Conservation (phyloP, 2,113 vertebrate genomes). For the Psilopsiagon aymara region DNA sequence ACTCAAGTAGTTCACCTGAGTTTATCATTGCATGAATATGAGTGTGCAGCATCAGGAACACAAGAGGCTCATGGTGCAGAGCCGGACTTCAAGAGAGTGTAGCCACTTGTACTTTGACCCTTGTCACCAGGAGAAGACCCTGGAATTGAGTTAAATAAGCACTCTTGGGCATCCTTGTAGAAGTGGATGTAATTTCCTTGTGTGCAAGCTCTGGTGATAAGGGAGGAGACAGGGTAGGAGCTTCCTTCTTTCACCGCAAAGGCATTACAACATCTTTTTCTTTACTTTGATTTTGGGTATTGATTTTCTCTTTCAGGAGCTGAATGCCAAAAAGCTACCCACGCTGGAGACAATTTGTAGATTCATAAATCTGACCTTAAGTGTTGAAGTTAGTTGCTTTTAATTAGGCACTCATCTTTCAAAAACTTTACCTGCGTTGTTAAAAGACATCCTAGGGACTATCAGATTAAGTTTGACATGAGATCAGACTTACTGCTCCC, state of each 20-base stretch:
- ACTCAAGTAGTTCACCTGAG: background rate
- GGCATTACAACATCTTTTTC: background rate
- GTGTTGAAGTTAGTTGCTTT: background rate
- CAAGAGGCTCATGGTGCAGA: background rate
- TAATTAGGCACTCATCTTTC: background rate
- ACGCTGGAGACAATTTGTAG: background rate
- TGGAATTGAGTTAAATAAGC: background rate
- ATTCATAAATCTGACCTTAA: background rate
- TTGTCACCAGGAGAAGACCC: background rate
- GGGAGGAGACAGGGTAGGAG: fast-evolving
- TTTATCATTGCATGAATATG: background rate
- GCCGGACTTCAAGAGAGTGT: background rate
- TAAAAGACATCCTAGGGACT: background rate
- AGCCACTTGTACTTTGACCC: background rate
- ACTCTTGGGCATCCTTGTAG: background rate
- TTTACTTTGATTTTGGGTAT: background rate
- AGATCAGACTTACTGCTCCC: background rate
- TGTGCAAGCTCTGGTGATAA: background rate
- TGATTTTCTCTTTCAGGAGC: background rate
- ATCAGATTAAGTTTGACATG: background rate
- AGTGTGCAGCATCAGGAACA: background rate
- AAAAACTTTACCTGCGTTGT: background rate
- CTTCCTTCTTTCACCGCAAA: background rate
- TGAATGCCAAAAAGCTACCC: background rate
- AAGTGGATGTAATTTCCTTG: background rate